Conservation (phyloP, 2,888 invertebrate species). For the Physocephala rufipes region DNA sequence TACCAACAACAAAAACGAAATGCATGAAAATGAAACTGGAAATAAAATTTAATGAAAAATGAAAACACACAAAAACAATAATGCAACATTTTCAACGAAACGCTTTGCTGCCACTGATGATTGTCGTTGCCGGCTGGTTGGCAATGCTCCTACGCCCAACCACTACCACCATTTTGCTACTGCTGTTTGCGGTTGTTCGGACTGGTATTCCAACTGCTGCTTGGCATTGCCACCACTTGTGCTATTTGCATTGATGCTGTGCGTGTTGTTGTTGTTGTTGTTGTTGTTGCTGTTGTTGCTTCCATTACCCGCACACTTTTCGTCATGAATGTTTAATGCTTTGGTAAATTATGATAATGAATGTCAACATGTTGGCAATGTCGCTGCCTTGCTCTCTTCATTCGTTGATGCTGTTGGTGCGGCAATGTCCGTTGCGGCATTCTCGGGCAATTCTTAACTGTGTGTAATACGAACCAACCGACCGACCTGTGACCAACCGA, state of each 20-base stretch:
- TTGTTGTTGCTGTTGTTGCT: conserved; percentile 14
- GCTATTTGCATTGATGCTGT: conserved; percentile 7
- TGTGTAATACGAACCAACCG: not conserved
- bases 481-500: no score
- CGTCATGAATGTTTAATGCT: conserved; percentile 37
- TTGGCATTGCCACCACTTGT: not conserved
- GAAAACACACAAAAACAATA: no score
- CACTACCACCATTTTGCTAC: no score
- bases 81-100: not conserved
- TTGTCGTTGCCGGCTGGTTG: conserved; percentile 13
- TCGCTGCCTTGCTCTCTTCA: conserved; percentile 35
- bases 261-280: conserved; percentile 11
- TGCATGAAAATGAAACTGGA: no score
- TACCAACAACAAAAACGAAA: no score
- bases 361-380: conserved; percentile 26
- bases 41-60: no score
- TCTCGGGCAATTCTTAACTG: conserved; percentile 11
- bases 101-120: not conserved
- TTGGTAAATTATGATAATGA: conserved; percentile 39
- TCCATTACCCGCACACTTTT: no score
- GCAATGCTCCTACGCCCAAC: conserved; percentile 13
- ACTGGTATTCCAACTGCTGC: not conserved
- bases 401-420: conserved; percentile 28
- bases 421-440: conserved; percentile 28
- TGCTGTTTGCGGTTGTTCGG: no score